These are phyloP conservation scores for Acrobasis consociella DNA, from an alignment of 2,888 invertebrate genomes.

Conservation along the genomic window DNA sequence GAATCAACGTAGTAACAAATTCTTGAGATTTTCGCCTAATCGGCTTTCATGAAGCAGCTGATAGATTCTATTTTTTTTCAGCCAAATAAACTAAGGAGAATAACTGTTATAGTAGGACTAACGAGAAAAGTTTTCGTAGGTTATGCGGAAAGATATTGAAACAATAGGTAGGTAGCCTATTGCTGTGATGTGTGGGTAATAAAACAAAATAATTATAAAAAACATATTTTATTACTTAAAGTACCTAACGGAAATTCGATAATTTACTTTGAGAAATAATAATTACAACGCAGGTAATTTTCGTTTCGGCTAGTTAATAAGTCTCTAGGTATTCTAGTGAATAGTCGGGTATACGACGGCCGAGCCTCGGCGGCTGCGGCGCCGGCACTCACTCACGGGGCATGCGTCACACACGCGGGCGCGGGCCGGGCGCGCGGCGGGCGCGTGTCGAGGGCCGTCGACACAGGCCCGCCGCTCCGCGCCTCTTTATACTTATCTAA, in stretches of 20 bases:
- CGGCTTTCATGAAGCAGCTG: too few relatives aligned
- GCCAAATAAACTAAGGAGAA: too few relatives aligned
- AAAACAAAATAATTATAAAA: conserved; percentile 45
- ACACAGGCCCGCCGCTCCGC: conserved; percentile 75
- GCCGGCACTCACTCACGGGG: conserved; percentile 45
- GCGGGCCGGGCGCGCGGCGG: conserved; percentile 55
- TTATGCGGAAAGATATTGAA: background rate
- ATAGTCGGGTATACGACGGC: conserved; percentile 54
- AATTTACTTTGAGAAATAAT: conserved; percentile 75
- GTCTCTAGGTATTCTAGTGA: conserved; percentile 76
- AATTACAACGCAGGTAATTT: conserved; percentile 78
- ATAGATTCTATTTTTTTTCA: too few relatives aligned
- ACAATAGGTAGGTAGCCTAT: background rate
- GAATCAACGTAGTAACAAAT: too few relatives aligned
- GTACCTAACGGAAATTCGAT: conserved; percentile 80
- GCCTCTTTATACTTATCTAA: conserved; percentile 53
- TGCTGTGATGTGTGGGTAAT: background rate
- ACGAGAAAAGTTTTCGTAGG: too few relatives aligned
- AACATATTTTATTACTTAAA: conserved; percentile 78
- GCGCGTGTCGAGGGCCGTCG: conserved; percentile 79
- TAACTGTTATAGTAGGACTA: too few relatives aligned
- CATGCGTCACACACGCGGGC: conserved; percentile 35
- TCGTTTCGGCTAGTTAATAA: conserved; percentile 74
- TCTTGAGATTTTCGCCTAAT: too few relatives aligned
- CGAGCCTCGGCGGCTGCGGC: conserved; percentile 43